These are phyloP conservation scores for Tringa solitaria DNA, from an alignment of 2,113 vertebrate species.

Conservation along the genomic window DNA sequence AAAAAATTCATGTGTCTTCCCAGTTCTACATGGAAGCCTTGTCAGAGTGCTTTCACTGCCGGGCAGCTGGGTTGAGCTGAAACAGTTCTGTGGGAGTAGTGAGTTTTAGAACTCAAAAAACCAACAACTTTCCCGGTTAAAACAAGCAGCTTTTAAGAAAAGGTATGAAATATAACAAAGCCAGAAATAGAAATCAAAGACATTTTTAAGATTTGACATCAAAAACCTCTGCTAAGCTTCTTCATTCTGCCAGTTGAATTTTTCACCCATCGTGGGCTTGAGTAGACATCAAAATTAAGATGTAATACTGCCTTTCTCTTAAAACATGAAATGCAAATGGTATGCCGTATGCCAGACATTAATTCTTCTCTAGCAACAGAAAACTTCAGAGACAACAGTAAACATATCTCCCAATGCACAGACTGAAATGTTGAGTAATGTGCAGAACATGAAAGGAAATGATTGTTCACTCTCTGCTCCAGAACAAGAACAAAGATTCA, in stretches of 20 bases:
- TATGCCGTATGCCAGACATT: background rate
- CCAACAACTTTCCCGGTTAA: background rate
- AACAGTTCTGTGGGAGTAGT: background rate
- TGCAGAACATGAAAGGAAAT: background rate
- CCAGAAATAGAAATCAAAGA: background rate
- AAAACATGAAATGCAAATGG: background rate
- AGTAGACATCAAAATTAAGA: background rate
- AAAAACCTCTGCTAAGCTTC: background rate
- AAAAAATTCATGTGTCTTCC: background rate
- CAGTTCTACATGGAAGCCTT: background rate
- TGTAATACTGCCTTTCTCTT: background rate
- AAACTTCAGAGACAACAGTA: background rate
- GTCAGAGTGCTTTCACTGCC: rapidly evolving
- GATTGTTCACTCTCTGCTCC: background rate
- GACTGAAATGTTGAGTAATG: background rate
- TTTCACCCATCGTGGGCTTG: background rate
- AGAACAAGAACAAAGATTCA: background rate
- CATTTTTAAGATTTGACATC: background rate
- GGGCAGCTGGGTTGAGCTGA: background rate
- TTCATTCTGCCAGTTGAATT: background rate
- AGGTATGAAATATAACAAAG: background rate
- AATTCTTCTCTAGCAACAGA: background rate
- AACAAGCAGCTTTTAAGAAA: background rate
- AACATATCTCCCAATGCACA: background rate
- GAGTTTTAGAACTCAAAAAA: background rate